Percentiles rank a stretch among this genome's conserved stretches.
Conservation (phyloP, 1,140 invertebrate genomes). For the Polypedilum vanderplanki region DNA sequence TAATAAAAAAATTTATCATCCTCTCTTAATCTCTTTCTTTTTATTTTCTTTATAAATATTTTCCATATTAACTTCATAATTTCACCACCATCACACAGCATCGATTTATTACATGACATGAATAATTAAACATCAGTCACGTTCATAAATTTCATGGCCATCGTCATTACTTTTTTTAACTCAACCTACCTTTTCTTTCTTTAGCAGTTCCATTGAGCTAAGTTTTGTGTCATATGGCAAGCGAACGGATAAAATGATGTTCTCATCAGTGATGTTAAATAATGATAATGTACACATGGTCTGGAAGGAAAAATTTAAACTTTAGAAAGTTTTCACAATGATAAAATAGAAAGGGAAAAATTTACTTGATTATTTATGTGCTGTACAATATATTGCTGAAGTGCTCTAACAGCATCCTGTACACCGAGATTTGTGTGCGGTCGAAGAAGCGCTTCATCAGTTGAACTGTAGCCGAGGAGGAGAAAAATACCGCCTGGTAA, state of each 20-base stretch:
- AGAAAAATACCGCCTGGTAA: constrained; percentile 73
- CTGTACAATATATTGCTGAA: constrained; percentile 66
- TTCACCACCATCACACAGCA: not conserved
- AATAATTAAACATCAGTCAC: constrained; percentile 2
- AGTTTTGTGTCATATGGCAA: constrained; percentile 58
- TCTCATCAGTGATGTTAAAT: constrained; percentile 76
- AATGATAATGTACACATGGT: constrained; percentile 74
- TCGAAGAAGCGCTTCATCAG: constrained; percentile 73
- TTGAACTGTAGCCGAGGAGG: constrained; percentile 78
- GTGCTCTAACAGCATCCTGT: constrained; percentile 67
- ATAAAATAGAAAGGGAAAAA: not conserved
- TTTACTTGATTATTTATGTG: constrained; percentile 63
- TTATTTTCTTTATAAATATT: too few species aligned
- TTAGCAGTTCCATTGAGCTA: constrained; percentile 50
- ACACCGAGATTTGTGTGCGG: constrained; percentile 70
- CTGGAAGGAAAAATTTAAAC: constrained; percentile 48
- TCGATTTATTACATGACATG: constrained; percentile 19
- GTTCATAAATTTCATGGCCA: not conserved
- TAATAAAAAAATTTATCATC: too few species aligned
- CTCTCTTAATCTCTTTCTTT: too few species aligned
- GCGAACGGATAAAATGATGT: constrained; percentile 76
- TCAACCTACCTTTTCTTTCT: constrained; percentile 60
- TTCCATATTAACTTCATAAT: too few species aligned
- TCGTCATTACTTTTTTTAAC: too few species aligned
- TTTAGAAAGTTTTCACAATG: constrained; percentile 10